Conservation (phyloP, 2,797 vertebrate species). For the Intellagama lesueurii region DNA sequence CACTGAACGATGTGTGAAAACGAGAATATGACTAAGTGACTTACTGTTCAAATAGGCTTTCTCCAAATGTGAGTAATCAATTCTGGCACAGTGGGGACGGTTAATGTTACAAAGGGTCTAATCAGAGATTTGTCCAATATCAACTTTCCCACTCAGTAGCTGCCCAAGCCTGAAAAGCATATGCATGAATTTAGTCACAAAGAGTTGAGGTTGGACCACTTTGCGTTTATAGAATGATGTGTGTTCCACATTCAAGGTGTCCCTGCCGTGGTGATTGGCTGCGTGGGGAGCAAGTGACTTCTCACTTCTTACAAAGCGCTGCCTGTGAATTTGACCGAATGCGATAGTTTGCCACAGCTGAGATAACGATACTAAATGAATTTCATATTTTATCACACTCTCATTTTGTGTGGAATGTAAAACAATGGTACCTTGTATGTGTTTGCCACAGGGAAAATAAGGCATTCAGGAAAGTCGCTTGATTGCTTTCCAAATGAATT, state of each 20-base stretch:
- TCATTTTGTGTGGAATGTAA: conserved; percentile 19
- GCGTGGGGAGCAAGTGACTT: conserved; percentile 71
- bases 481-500: conserved; percentile 45
- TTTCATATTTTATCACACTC: conserved; percentile 41
- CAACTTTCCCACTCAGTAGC: conserved; percentile 72
- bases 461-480: conserved; percentile 37
- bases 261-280: conserved; percentile 71
- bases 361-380: conserved; percentile 70
- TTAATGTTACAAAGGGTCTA: conserved; percentile 77
- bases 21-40: conserved; percentile 73
- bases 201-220: conserved; percentile 56
- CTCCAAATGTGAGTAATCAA: conserved; percentile 73
- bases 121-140: conserved; percentile 75
- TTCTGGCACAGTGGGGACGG: conserved; percentile 72
- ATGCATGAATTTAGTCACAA: conserved; percentile 70
- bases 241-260: conserved; percentile 70
- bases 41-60: conserved; percentile 75
- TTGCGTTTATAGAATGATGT: conserved; percentile 66
- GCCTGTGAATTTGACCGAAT: conserved; percentile 68
- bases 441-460: conserved; percentile 27
- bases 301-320: conserved; percentile 69
- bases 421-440: background rate
- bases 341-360: conserved; percentile 65
- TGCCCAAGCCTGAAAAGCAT: conserved; percentile 67
- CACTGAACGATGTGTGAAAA: conserved; percentile 75